Evolutionary conservation across 2,113 vertebrate genomes (phyloP).

Genomic region (Ceyx cyanopectus): DNA sequence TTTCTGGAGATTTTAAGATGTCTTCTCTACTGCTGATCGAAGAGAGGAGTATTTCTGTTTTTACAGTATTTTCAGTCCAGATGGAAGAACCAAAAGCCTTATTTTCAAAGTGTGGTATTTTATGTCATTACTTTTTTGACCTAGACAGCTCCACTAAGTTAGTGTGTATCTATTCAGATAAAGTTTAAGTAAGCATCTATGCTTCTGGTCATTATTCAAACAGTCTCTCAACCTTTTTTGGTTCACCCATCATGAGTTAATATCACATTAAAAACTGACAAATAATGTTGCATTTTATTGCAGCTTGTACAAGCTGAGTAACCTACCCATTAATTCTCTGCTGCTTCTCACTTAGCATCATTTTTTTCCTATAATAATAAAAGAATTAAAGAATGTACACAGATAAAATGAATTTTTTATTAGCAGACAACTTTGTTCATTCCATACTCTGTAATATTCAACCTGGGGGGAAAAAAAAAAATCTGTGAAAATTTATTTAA

Average conservation of each 20-base stretch:
- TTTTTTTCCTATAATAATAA: background rate
- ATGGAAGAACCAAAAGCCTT: background rate
- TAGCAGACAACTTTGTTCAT: background rate
- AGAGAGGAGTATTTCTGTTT: background rate
- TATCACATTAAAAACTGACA: slow-evolving; percentile 34
- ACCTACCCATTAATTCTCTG: slow-evolving; percentile 38
- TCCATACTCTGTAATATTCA: background rate
- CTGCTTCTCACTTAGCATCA: slow-evolving; percentile 13
- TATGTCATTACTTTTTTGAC: background rate
- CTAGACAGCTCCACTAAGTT: background rate
- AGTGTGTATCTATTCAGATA: background rate
- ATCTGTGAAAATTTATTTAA: background rate
- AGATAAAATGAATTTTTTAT: slow-evolving; percentile 45
- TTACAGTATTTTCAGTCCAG: background rate
- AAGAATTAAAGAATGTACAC: background rate
- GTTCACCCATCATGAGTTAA: slow-evolving; percentile 39
- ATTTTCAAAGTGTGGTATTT: background rate
- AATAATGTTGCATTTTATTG: slow-evolving; percentile 33
- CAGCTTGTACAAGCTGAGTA: background rate
- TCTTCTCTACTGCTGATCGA: background rate
- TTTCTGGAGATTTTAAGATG: background rate
- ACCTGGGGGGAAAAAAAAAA: background rate
- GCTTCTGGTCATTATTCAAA: slow-evolving; percentile 19
- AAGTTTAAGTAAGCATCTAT: background rate
- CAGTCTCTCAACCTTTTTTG: slow-evolving; percentile 23